phyloP scores from a whole-genome alignment of 2,888 invertebrate genomes.

The Nasonia oneida region DNA sequence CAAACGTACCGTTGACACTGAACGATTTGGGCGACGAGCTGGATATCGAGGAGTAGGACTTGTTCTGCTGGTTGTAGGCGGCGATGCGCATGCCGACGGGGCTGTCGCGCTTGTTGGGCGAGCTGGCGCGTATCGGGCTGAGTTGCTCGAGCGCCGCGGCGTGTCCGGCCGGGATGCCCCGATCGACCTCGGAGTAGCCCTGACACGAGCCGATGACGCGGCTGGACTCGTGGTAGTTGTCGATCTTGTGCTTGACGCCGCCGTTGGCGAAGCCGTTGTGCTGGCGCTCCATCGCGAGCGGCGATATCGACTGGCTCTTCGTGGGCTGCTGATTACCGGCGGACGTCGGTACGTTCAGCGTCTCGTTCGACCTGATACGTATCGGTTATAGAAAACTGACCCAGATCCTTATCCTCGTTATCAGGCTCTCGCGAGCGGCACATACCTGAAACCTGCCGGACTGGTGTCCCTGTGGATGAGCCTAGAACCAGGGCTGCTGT shows the following conservation, averaged over 20 bases:
- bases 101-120: constrained; percentile 63
- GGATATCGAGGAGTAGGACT: constrained; percentile 67
- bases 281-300: constrained; percentile 75
- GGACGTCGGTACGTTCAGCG: constrained; percentile 68
- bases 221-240: constrained; percentile 67
- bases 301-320: constrained; percentile 77
- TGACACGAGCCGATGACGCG: constrained; percentile 68
- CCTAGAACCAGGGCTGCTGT: constrained; percentile 77
- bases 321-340: constrained; percentile 67
- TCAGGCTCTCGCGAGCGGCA: background rate
- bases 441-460: constrained; percentile 75
- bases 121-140: constrained; percentile 71
- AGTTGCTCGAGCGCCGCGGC: constrained; percentile 66
- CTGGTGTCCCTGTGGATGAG: constrained; percentile 76
- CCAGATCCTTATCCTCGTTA: too few species aligned
- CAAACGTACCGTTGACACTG: constrained; percentile 66
- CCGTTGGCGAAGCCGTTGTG: constrained; percentile 76
- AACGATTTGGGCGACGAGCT: constrained; percentile 72
- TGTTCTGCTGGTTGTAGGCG: constrained; percentile 73
- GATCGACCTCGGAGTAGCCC: constrained; percentile 76
- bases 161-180: constrained; percentile 63
- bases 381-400: background rate
- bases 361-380: constrained; percentile 75
- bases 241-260: constrained; percentile 72
- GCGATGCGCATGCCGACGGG: constrained; percentile 68